phyloP scores from a whole-genome alignment of 2,113 vertebrate genomes.

The Myotis yumanensis region DNA sequence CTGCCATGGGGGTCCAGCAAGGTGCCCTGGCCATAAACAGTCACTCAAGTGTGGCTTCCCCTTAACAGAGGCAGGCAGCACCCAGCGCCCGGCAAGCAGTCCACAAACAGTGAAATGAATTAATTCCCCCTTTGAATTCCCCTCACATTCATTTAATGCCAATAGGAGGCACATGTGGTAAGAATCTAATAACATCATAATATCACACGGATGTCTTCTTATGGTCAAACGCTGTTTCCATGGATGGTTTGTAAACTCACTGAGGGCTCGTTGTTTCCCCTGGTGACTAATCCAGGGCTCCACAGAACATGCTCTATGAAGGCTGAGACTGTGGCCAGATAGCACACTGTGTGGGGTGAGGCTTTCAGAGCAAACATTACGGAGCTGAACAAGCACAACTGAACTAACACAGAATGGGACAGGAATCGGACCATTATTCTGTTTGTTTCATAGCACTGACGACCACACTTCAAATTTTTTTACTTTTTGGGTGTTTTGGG shows the following conservation, averaged over 20 bases:
- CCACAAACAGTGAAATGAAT: background rate
- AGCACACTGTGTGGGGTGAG: background rate
- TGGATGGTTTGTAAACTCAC: background rate
- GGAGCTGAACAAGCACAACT: background rate
- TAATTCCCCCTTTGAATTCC: background rate
- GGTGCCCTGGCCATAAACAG: background rate
- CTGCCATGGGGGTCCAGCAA: background rate
- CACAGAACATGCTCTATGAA: background rate
- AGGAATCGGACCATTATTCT: background rate
- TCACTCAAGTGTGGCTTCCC: background rate
- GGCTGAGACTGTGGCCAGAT: background rate
- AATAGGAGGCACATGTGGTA: background rate
- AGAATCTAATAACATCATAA: background rate
- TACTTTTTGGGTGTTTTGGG: no score
- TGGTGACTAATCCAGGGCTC: background rate
- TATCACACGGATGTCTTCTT: background rate
- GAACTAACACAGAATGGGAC: background rate
- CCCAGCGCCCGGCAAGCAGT: background rate
- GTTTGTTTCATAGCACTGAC: background rate
- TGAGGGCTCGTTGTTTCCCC: background rate
- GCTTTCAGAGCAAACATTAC: background rate
- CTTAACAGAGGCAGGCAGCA: background rate
- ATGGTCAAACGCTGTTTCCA: background rate
- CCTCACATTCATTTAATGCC: background rate
- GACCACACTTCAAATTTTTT: background rate